Evolutionary conservation across 2,888 invertebrate genomes (phyloP), one percentile per base, ranked within the genome.

Genomic region (Tenthredo notha): DNA sequence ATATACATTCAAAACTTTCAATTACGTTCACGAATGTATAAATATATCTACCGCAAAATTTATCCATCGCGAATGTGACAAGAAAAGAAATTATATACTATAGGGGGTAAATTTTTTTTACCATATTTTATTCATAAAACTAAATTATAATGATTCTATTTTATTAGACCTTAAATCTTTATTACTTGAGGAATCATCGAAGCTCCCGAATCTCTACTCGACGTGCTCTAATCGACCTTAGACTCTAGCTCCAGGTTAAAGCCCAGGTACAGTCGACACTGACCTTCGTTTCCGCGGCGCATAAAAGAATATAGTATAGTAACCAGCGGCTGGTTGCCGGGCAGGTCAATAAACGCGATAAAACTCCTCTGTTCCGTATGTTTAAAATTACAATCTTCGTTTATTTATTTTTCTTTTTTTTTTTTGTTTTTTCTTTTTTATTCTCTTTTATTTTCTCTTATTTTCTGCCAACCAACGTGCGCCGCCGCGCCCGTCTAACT

Each of bases 341-440:
- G 67, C 83, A 70, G 83, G 83, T 83, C 83, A 83, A 83, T 83
- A 83, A 83, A 83, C 83, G 83, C 83, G 67, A 70, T 83, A 70
- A 83, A 83, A 83, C 67, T 61, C 50, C 43, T 43, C 74, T 43
- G 50, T 75, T 75, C 75, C 75, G 29, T 78, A 43, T 43, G 29
- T 75, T 75, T 75, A 37, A 78, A 78, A 58, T 78, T 54, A 33
- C 37, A 58, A 33, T 78, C 78, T 78, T 78, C 33, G 29, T 78
- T 78, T 40, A 33, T 78, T 54, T 9, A 29, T 33, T 18, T 33
- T 18, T 78, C 15, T 78, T 33, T 33, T 33, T 2, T 33, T 2
- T 78, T 50, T 50, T 77, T 18, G n/a, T 77, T 77, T 25, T 33
- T 74, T 29, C 33, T 50, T 5, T 12, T 77, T 54, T 18, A 18